Evolutionary conservation across 2,797 vertebrate species (phyloP), one percentile per base, ranked within the genome.

Genomic region (Cottoperca gobio): DNA sequence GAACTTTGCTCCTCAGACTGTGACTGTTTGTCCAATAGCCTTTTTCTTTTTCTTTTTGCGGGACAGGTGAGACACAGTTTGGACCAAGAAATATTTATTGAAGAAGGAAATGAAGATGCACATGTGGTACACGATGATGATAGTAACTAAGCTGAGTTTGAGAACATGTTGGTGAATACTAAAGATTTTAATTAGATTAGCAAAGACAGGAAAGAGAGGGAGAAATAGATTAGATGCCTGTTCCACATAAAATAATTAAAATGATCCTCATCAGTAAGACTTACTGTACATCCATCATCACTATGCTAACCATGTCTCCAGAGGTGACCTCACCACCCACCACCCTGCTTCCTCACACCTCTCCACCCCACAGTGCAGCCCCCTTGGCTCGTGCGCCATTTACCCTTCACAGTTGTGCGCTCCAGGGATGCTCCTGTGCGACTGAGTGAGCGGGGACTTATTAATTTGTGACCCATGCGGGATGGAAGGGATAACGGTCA

Each of bases 1-100:
- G 87, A 92, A 91, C 90, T 89, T 89, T 91, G 81, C 70, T 71
- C 73, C 26, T 46, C 59, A 43, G 40, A 35, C 35, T 50, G 33
- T 6, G 3, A 76, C 16, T 67, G 50, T 79, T 64, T 61, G 79
- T 40, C 11, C 0, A 37, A 37, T 13, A 53, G 48, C n/a, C n/a
- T 45, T 39, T 63, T 28, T 59, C 73, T 46, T 62, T 21, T 31
- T 23, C 39, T 80, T 82, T 54, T 76, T 43, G 26, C 5, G 2
- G 69, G 17, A 58, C 57, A 90, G 82, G 60, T 90, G 73, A 79
- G 63, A 40, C 66, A 50, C 58, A 26, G 43, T 49, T 66, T 67
- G 28, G 2, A 19, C 7, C 3, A 42, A 16, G n/a, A 40, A 5
- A 35, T 2, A 24, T 42, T 31, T 21, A 8, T 40, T 11, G 42